Conservation (phyloP, 2,113 vertebrate genomes). For the Hiodon alosoides region DNA sequence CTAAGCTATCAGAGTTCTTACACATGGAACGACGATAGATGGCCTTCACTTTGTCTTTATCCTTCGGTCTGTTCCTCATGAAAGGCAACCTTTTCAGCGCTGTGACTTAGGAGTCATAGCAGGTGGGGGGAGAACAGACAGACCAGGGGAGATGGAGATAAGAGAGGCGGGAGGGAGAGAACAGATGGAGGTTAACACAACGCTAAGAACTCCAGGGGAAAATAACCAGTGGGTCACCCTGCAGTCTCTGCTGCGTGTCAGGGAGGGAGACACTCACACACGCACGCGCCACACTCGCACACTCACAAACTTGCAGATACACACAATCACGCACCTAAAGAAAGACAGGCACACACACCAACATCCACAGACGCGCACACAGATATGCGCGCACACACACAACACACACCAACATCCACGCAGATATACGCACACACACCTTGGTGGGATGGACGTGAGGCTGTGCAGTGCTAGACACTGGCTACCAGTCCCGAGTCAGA, state of each 20-base stretch:
- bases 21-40: slow-evolving; percentile 99
- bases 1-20: slow-evolving; percentile 89
- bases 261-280: slow-evolving; percentile 3
- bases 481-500: slow-evolving; percentile 15
- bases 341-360: slow-evolving; percentile 13
- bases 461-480: slow-evolving; percentile 3
- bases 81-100: slow-evolving; percentile 99
- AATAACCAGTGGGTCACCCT: slow-evolving; percentile 24
- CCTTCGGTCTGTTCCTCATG: slow-evolving; percentile 99
- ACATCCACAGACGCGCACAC: neutral
- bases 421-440: neutral
- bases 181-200: slow-evolving; percentile 87
- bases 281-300: slow-evolving; percentile 26
- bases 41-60: slow-evolving; percentile 98
- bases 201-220: slow-evolving; percentile 49
- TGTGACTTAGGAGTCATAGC: slow-evolving; percentile 84
- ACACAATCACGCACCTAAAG: neutral
- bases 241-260: slow-evolving; percentile 29
- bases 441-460: slow-evolving; percentile 24
- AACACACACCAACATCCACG: too few species aligned
- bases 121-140: slow-evolving; percentile 74
- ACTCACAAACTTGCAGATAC: slow-evolving; percentile 7
- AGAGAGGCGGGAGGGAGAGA: slow-evolving; percentile 66
- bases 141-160: slow-evolving; percentile 51
- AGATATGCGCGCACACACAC: neutral